These are phyloP conservation scores for Euwallacea fornicatus DNA, from an alignment of 1,140 invertebrate genomes.

Conservation along the genomic window DNA sequence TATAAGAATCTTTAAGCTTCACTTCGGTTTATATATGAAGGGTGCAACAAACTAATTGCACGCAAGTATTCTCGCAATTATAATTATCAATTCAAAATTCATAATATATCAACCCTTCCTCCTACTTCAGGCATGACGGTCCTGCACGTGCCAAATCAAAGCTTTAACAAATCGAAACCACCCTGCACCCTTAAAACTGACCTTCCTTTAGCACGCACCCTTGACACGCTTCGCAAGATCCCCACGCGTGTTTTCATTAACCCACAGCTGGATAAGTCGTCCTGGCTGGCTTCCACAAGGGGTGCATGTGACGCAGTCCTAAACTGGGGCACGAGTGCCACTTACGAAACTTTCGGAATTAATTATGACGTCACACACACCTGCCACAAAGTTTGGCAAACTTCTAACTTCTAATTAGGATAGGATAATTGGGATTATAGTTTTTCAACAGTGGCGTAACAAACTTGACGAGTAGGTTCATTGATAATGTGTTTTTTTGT, in stretches of 20 bases:
- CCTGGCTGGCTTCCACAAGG: conserved; percentile 5
- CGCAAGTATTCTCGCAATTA: no score
- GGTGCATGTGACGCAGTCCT: conserved; percentile 17
- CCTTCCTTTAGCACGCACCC: conserved; percentile 10
- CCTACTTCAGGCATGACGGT: no score
- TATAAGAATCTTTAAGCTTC: no score
- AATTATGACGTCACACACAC: conserved; percentile 26
- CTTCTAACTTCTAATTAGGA: conserved; percentile 4
- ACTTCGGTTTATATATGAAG: no score
- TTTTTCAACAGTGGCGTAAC: neutral
- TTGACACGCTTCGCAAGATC: conserved; percentile 7
- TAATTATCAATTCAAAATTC: no score
- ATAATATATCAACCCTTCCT: no score
- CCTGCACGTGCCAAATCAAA: no score
- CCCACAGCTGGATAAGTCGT: conserved; percentile 8
- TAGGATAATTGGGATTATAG: neutral
- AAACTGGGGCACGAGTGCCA: conserved; percentile 25
- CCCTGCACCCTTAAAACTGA: neutral
- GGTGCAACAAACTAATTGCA: no score
- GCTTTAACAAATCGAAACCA: no score
- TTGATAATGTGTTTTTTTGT: no score
- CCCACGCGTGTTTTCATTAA: conserved; percentile 16
- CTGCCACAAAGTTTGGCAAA: conserved; percentile 17
- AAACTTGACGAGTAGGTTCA: no score
- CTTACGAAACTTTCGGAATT: conserved; percentile 25